A percentile compares a stretch with the other conserved stretches of the same genome.
Conservation (phyloP, 2,797 vertebrate species). For the Helostoma temminkii region DNA sequence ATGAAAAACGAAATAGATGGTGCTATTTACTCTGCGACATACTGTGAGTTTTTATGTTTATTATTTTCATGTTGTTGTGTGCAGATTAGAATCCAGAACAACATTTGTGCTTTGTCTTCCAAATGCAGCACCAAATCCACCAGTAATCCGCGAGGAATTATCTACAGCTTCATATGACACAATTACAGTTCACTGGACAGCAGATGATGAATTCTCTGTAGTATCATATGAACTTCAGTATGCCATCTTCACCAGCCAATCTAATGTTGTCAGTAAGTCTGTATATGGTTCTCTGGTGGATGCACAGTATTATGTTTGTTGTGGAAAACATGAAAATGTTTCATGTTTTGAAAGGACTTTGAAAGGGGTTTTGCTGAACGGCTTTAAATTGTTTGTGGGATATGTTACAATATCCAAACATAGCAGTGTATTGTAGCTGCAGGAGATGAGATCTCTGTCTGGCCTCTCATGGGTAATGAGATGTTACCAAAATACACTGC, state of each 20-base stretch:
- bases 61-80: constrained; percentile 32
- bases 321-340: constrained; percentile 40
- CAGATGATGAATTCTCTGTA: constrained; percentile 97
- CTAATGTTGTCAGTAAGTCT: constrained; percentile 97
- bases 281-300: constrained; percentile 15
- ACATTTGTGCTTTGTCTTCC: constrained; percentile 49
- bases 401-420: constrained; percentile 50
- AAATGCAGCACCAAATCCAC: constrained; percentile 92
- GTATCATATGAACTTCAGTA: constrained; percentile 98
- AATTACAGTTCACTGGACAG: constrained; percentile 98
- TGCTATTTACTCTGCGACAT: constrained; percentile 36
- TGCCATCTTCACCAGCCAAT: constrained; percentile 96
- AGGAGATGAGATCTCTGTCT: constrained; percentile 31
- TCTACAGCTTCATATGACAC: constrained; percentile 98
- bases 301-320: constrained; percentile 15
- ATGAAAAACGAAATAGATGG: constrained; percentile 44
- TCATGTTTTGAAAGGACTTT: constrained; percentile 43
- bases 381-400: constrained; percentile 36
- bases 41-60: constrained; percentile 16
- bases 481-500: constrained; percentile 48
- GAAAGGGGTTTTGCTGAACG: constrained; percentile 38
- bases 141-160: constrained; percentile 95
- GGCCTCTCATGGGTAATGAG: constrained; percentile 52
- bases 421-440: constrained; percentile 32
- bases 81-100: constrained; percentile 24